Conservation (phyloP, 2,797 vertebrate species). For the Clarias fuscus region DNA sequence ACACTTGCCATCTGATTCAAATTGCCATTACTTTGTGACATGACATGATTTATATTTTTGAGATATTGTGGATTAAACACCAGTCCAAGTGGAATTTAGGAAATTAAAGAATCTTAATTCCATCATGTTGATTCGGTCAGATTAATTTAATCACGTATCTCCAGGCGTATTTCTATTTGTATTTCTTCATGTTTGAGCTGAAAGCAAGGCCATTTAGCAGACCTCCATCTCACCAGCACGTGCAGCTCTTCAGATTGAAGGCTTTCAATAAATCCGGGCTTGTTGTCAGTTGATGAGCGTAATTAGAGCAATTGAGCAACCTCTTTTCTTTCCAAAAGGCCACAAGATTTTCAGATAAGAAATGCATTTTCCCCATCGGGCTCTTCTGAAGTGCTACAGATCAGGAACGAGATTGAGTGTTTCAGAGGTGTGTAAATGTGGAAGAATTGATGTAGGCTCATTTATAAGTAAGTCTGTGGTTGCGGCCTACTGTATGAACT, state of each 20-base stretch:
- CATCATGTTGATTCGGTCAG: too few relatives aligned
- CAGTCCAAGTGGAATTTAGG: too few relatives aligned
- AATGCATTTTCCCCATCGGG: conserved; percentile 27
- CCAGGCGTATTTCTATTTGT: too few relatives aligned
- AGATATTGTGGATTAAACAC: too few relatives aligned
- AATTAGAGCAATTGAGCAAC: conserved; percentile 29
- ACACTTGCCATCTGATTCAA: neutral
- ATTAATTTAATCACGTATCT: too few relatives aligned
- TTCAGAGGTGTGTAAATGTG: conserved; percentile 8
- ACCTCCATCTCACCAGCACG: conserved; percentile 41
- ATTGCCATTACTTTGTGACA: neutral
- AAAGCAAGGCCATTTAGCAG: conserved; percentile 50
- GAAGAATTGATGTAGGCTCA: conserved; percentile 26
- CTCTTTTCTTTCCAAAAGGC: neutral
- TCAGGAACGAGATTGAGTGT: conserved; percentile 25
- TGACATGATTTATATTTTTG: neutral
- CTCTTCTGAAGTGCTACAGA: neutral
- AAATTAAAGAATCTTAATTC: too few relatives aligned
- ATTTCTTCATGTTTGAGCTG: neutral
- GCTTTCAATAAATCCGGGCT: conserved; percentile 38
- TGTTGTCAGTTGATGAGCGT: conserved; percentile 35
- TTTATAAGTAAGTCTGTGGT: neutral
- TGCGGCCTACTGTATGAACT: neutral
- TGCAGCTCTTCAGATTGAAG: conserved; percentile 25
- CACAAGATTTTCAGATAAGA: conserved; percentile 24